Conservation (phyloP, 2,888 invertebrate species). For the Thera obeliscata region DNA sequence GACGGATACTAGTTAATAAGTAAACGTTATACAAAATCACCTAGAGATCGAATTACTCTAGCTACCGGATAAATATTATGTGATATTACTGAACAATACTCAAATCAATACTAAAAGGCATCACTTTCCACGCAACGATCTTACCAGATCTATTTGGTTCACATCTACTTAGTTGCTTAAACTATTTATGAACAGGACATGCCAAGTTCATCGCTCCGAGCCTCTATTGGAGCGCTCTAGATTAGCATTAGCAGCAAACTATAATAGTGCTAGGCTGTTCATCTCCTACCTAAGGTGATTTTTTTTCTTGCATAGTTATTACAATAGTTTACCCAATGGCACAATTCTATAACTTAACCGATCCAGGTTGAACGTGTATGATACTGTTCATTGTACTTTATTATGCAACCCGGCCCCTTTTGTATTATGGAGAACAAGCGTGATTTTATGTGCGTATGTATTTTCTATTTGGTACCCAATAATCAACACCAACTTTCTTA, state of each 20-base stretch:
- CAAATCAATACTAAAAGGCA: neutral
- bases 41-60: neutral
- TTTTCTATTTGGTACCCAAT: too few species aligned
- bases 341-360: too few species aligned
- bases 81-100: neutral
- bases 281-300: too few species aligned
- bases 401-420: too few species aligned
- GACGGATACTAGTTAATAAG: neutral
- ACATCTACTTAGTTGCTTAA: constrained; percentile 17
- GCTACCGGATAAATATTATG: neutral
- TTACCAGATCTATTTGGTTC: constrained; percentile 1
- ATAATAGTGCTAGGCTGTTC: constrained; percentile 1
- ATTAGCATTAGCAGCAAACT: constrained; percentile 27
- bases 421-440: too few species aligned
- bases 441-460: too few species aligned
- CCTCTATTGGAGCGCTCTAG: constrained; percentile 20
- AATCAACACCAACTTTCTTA: too few species aligned
- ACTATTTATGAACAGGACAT: constrained; percentile 21
- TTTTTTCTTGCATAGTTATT: too few species aligned
- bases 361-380: neutral
- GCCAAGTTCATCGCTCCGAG: constrained; percentile 29
- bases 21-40: neutral
- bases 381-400: too few species aligned
- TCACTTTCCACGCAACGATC: neutral
- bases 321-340: too few species aligned